Evolutionary conservation across 2,797 vertebrate genomes (phyloP).

Genomic region (Anguilla megastoma): DNA sequence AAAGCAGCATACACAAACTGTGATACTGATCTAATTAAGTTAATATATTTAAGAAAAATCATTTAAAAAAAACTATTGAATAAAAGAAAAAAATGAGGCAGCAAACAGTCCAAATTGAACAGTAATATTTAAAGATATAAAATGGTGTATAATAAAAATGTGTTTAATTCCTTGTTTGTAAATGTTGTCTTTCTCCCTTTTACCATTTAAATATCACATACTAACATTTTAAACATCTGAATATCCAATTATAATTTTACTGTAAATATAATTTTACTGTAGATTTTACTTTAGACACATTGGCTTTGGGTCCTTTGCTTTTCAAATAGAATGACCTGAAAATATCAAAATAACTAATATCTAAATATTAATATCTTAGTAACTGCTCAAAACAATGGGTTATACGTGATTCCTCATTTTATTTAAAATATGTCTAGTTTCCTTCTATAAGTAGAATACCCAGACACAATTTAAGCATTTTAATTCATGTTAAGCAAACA

Average conservation of each 20-base stretch:
- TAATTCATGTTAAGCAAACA: background rate
- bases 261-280: background rate
- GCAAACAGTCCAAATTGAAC: background rate
- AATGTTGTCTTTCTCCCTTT: background rate
- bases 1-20: background rate
- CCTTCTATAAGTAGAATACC: background rate
- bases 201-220: background rate
- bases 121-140: background rate
- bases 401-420: background rate
- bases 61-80: background rate
- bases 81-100: background rate
- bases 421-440: background rate
- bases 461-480: background rate
- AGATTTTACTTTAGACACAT: background rate
- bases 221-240: too few species aligned
- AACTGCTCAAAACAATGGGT: background rate
- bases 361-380: too few species aligned
- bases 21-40: slow-evolving; percentile 20
- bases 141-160: background rate
- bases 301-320: too few species aligned
- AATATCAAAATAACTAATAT: too few species aligned
- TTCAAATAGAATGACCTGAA: too few species aligned
- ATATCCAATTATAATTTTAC: too few species aligned
- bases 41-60: slow-evolving; percentile 3
- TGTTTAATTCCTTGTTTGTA: background rate